Base-by-base conservation (phyloP, 2,113 vertebrate genomes). In the Crotalus tigris region DNA sequence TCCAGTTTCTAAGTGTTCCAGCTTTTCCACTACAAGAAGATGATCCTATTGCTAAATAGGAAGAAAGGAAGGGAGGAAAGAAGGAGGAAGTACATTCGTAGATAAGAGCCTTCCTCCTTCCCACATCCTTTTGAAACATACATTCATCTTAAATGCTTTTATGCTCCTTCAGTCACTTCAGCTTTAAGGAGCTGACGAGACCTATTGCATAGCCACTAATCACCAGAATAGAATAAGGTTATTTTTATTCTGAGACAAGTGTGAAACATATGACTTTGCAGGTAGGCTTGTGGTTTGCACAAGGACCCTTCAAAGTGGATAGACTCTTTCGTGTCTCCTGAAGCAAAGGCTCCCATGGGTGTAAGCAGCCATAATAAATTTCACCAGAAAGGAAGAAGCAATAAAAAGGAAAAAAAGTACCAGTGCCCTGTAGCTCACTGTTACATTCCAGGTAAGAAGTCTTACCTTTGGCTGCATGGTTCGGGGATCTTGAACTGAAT, bases 391-490 rank as follows among this genome's bases (percentile, higher is more conserved):
- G 69, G 51, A 92, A 64, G 69, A 51, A 53, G 11, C 29, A 49
- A 53, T 1, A 51, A 51, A 87, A 24, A 23, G 51, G 4, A 33
- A n/a, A 24, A 33, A 33, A 58, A 54, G 46, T 12, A 46, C 7
- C 9, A 29, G n/a, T 5, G n/a, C 4, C 39, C 6, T 81, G 44
- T 44, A 7, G 23, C 15, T 0, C 0, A 61, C 94, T 88, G 51
- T 46, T 15, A n/a, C 19, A 39, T 6, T 87, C 26, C 29, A 49
- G 39, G 23, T 4, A 85, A 88, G 46, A 94, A 0, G 4, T 11
- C 96, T 87, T 98, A 99, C 99, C 99, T 99, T 99, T 57, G 98
- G 97, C 85, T 98, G 98, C 92, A 98, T 98, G 0, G 98, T 99
- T 97, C 98, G 99, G 91, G 98, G 96, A 96, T 99, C 99, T 29